Base-by-base conservation (phyloP, 2,797 vertebrate species). In the Anas georgica region DNA sequence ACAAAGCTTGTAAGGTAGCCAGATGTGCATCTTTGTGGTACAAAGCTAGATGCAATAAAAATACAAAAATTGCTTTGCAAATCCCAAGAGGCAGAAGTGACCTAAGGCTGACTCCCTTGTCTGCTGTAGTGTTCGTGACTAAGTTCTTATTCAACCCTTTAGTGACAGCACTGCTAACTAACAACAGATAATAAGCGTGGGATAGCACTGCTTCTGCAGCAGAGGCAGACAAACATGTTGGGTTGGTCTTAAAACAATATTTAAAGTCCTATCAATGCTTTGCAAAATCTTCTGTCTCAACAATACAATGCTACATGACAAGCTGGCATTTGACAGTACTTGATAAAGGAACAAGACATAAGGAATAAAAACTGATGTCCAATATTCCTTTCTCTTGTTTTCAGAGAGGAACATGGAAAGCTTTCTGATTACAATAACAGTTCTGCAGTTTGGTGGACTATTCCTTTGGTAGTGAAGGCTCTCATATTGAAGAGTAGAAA, bases 81-180 rank as follows among this genome's bases (percentile, higher is more conserved):
- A 88, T 88, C 63, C 94, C 67, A 43, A 62, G 62, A 85, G 92
- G 59, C 74, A 95, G 39, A 93, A 90, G 31, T 87, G 87, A 93
- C 94, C 69, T 41, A n/a, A 91, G 91, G 94, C 76, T 22, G 54
- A 17, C 80, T 68, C 26, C 77, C 37, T 6, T 64, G 50, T n/a
- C 68, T 96, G 55, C 63, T 66, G n/a, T 37, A 45, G 31, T 46
- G 45, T 81, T 95, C 64, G 54, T 88, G 76, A 79, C 56, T 72
- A 50, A 78, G 64, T 92, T 94, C 88, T 76, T 35, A 66, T 83
- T 82, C 88, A 87, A 45, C 70, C 68, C 66, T 54, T 67, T 52
- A 80, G 90, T 84, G 86, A 28, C 56, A 87, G 54, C 82, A 63
- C 41, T 92, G 56, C 43, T 78, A 80, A 54, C 66, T 83, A 89